Evolutionary conservation across 2,888 invertebrate species (phyloP).

Genomic region (Temnothorax ravouxi): DNA sequence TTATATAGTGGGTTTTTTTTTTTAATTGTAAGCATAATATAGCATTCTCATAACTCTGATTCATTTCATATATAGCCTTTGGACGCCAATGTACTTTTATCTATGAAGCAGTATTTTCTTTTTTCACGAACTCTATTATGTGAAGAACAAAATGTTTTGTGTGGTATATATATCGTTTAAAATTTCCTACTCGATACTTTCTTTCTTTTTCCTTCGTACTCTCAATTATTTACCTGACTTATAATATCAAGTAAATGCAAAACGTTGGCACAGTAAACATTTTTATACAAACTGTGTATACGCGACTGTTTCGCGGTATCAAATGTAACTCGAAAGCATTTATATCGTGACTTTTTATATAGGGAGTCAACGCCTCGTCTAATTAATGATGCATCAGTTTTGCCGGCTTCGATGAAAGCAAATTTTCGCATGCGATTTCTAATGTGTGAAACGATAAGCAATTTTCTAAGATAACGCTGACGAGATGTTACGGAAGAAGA

Average conservation of each 20-base stretch:
- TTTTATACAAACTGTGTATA: constrained; percentile 42
- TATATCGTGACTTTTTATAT: constrained; percentile 29
- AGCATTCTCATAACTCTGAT: constrained; percentile 42
- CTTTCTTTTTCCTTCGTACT: constrained; percentile 9
- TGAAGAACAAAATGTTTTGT: constrained; percentile 47
- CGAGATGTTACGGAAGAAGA: neutral
- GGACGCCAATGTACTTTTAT: constrained; percentile 48
- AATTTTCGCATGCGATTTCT: constrained; percentile 14
- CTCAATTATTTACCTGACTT: constrained; percentile 5
- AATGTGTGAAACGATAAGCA: neutral
- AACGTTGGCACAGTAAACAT: constrained; percentile 43
- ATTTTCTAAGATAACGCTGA: constrained; percentile 20
- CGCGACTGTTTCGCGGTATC: constrained; percentile 31
- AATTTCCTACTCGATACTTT: constrained; percentile 40
- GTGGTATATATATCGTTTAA: constrained; percentile 34
- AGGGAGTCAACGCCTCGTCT: neutral
- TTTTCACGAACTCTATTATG: constrained; percentile 34
- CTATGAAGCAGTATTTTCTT: constrained; percentile 44
- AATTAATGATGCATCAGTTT: constrained; percentile 29
- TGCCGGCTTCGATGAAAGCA: neutral
- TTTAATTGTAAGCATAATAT: constrained; percentile 57
- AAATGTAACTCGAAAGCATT: constrained; percentile 33
- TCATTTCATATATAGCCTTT: constrained; percentile 36
- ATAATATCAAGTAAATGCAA: constrained; percentile 19
- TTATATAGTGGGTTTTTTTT: constrained; percentile 44